Percentiles rank a stretch among this genome's conserved stretches.
Evolutionary conservation across 2,888 invertebrate genomes (phyloP).

Genomic region (Lutraria lutraria): DNA sequence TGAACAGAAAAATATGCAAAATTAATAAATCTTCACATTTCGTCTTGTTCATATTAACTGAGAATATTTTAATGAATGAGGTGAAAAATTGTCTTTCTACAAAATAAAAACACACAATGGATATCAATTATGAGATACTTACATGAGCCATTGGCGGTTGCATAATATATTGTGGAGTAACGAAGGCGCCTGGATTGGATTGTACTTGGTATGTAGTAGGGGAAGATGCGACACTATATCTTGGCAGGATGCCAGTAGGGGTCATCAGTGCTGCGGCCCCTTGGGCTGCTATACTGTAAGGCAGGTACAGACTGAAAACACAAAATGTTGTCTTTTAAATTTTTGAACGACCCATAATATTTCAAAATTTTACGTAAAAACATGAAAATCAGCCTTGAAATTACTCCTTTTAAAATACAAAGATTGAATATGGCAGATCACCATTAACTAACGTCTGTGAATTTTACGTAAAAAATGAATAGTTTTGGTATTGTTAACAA

Average conservation of each 20-base stretch:
- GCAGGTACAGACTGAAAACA: slow-evolving; percentile 74
- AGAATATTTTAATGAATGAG: background rate
- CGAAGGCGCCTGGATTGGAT: slow-evolving; percentile 69
- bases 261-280: slow-evolving; percentile 75
- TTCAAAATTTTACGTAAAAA: too few species aligned
- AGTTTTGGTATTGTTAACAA: too few species aligned
- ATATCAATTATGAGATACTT: slow-evolving; percentile 60
- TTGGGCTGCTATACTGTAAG: slow-evolving; percentile 78
- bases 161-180: slow-evolving; percentile 81
- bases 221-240: slow-evolving; percentile 82
- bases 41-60: background rate
- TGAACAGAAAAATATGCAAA: too few species aligned
- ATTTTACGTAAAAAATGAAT: too few species aligned
- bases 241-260: slow-evolving; percentile 81
- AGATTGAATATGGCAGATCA: too few species aligned
- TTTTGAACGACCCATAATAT: too few species aligned
- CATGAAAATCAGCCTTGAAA: too few species aligned
- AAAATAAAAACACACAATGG: background rate
- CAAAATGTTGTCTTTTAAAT: background rate
- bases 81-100: background rate
- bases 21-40: background rate
- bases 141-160: slow-evolving; percentile 83
- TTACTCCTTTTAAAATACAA: too few species aligned
- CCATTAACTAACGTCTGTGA: too few species aligned
- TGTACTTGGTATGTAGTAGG: slow-evolving; percentile 85